phyloP scores from a whole-genome alignment of 2,113 vertebrate species.

The Paratilapia polleni region DNA sequence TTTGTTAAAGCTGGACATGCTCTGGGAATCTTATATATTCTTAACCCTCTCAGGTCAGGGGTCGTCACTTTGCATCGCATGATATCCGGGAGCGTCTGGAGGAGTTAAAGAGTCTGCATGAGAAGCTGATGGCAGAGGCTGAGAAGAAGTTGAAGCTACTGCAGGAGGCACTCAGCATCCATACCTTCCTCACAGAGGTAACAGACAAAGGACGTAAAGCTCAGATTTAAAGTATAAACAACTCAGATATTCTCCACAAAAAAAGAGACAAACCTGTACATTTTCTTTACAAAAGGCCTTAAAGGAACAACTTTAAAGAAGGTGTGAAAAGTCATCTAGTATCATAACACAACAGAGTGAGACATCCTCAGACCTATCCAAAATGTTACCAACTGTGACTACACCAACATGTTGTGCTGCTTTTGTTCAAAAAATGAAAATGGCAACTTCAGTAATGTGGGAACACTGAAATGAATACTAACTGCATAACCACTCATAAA shows the following conservation, averaged over 20 bases:
- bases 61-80: slow-evolving; percentile 81
- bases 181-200: slow-evolving; percentile 86
- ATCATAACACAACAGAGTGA: background rate
- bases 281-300: background rate
- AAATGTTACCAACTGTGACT: background rate
- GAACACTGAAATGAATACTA: background rate
- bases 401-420: background rate
- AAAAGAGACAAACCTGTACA: too few relatives aligned
- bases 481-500: background rate
- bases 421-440: background rate
- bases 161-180: slow-evolving; percentile 83
- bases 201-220: background rate
- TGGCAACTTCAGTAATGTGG: background rate
- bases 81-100: slow-evolving; percentile 81
- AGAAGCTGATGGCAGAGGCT: slow-evolving; percentile 76
- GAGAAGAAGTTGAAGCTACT: slow-evolving; percentile 75
- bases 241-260: too few relatives aligned
- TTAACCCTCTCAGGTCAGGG: slow-evolving; percentile 61
- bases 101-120: slow-evolving; percentile 80
- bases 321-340: background rate
- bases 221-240: background rate
- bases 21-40: background rate
- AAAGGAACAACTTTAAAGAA: background rate
- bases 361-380: background rate
- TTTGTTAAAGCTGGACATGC: background rate